Evolutionary conservation across 1,140 invertebrate genomes (phyloP).

Genomic region (Scylla paramamosain): DNA sequence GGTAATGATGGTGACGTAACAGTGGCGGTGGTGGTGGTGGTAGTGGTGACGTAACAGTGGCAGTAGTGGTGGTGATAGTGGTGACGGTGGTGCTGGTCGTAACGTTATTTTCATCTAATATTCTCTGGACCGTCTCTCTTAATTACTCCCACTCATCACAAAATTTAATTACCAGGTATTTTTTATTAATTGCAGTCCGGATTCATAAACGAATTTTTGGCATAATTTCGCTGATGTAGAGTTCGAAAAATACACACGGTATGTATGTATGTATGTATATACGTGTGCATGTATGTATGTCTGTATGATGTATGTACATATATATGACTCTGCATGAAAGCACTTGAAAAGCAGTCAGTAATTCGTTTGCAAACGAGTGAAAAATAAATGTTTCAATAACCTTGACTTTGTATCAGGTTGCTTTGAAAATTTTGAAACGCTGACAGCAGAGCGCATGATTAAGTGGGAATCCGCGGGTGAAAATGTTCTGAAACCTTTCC

Average conservation of each 20-base stretch:
- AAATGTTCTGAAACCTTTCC: too few species aligned
- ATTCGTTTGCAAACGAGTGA: not conserved
- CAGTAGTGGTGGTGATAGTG: not conserved
- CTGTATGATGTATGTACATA: too few species aligned
- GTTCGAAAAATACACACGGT: not conserved
- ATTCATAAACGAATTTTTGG: conserved; percentile 4
- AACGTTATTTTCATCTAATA: not conserved
- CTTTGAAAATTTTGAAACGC: too few species aligned
- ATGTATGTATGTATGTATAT: not conserved
- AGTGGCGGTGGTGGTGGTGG: not conserved
- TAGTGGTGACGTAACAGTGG: not conserved
- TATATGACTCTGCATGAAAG: too few species aligned
- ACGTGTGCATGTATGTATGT: too few species aligned
- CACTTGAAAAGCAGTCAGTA: not conserved
- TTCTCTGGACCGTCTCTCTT: not conserved
- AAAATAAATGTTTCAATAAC: not conserved
- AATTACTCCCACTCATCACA: conserved; percentile 6
- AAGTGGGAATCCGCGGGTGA: too few species aligned
- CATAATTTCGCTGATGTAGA: not conserved
- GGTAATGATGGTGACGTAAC: not conserved
- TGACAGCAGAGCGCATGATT: too few species aligned
- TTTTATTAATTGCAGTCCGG: conserved; percentile 5
- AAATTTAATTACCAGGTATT: conserved; percentile 16
- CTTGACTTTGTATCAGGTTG: not conserved
- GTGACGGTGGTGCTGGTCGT: not conserved